Conservation (phyloP, 2,797 vertebrate genomes). For the Lepidocolaptes lacrymiger region DNA sequence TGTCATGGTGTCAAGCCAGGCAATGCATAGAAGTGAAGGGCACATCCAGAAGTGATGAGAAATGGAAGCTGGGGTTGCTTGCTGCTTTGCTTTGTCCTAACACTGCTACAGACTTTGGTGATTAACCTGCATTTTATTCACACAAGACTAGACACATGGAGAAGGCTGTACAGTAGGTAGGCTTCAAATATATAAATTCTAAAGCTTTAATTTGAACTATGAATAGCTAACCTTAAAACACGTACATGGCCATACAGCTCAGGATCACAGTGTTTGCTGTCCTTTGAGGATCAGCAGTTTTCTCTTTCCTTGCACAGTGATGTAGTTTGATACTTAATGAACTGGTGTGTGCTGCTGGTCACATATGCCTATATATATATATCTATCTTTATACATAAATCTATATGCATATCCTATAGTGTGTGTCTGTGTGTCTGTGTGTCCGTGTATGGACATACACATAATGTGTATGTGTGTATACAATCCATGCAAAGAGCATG, state of each 20-base stretch:
- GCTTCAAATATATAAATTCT: background rate
- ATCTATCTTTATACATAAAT: background rate
- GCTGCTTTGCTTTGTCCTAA: background rate
- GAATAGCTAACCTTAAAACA: constrained; percentile 4
- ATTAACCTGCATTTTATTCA: background rate
- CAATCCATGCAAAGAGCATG: background rate
- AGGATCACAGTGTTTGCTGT: background rate
- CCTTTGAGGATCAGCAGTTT: background rate
- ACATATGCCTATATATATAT: background rate
- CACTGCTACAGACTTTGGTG: background rate
- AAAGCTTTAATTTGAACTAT: background rate
- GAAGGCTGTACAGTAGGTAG: background rate
- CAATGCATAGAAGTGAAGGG: background rate
- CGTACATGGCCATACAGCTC: background rate
- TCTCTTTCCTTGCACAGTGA: background rate
- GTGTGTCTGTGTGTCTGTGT: too few relatives aligned
- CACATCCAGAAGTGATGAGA: background rate
- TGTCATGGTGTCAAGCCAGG: background rate
- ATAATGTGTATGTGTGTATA: background rate
- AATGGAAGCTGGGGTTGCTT: background rate
- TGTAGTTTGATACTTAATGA: background rate
- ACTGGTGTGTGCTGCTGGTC: background rate
- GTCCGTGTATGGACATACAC: background rate
- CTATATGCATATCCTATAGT: background rate
- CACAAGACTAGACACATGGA: background rate